Evolutionary conservation across 2,113 vertebrate genomes (phyloP).

Genomic region (Ondatra zibethicus): DNA sequence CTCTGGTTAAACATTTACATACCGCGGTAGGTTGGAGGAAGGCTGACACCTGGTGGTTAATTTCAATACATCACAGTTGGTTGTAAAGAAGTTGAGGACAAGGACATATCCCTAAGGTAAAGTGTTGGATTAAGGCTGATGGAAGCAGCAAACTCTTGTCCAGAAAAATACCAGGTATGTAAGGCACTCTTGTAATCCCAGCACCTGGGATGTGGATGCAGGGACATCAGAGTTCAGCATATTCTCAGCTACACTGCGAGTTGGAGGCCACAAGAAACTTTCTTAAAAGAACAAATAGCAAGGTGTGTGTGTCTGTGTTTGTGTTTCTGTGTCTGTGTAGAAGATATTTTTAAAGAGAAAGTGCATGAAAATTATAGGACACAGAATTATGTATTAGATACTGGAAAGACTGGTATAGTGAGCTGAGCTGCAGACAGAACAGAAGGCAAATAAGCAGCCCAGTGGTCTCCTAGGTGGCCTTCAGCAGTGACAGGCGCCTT

Average conservation of each 20-base stretch:
- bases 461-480: too few species aligned
- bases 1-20: background rate
- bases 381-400: background rate
- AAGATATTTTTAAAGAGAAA: background rate
- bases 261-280: background rate
- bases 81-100: background rate
- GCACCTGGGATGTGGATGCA: too few species aligned
- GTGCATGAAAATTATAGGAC: background rate
- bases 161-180: too few species aligned
- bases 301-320: background rate
- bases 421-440: background rate
- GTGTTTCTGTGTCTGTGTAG: background rate
- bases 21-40: background rate
- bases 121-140: fast-evolving
- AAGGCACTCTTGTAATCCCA: background rate
- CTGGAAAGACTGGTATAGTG: background rate
- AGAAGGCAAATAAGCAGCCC: background rate
- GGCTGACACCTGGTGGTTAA: constrained; percentile 48
- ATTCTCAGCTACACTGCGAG: background rate
- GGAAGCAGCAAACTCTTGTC: fast-evolving
- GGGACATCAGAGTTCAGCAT: background rate
- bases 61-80: background rate
- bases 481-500: background rate
- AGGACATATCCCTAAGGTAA: background rate
- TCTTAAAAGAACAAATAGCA: background rate